Evolutionary conservation across 2,888 invertebrate genomes (phyloP).

Genomic region (Rhagium mordax): DNA sequence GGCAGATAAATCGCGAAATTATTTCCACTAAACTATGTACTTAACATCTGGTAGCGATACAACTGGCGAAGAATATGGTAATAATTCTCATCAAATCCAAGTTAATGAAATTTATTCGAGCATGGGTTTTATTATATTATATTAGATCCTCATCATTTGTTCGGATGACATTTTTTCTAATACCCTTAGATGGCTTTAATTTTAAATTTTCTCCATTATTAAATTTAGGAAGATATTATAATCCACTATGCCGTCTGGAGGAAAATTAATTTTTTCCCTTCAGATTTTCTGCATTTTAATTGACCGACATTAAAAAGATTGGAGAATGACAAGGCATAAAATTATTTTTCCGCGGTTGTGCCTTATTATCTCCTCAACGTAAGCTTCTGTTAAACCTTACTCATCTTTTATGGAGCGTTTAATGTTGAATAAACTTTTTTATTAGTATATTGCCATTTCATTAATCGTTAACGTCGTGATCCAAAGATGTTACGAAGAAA

Average conservation of each 20-base stretch:
- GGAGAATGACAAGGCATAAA: slow-evolving; percentile 13
- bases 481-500: too few species aligned
- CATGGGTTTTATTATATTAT: neutral
- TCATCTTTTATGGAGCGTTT: slow-evolving; percentile 3
- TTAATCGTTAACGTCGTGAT: neutral
- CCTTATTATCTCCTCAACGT: slow-evolving; percentile 3
- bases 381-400: slow-evolving; percentile 1
- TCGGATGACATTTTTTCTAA: neutral
- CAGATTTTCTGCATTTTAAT: slow-evolving; percentile 15
- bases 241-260: neutral
- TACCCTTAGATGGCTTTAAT: neutral
- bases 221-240: slow-evolving; percentile 13
- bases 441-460: neutral
- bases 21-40: too few species aligned
- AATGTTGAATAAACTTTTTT: neutral
- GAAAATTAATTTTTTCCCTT: neutral
- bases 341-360: slow-evolving; percentile 12
- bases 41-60: too few species aligned
- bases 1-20: too few species aligned
- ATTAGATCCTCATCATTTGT: neutral
- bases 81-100: too few species aligned
- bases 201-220: slow-evolving; percentile 14
- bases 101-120: too few species aligned
- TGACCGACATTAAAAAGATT: slow-evolving; percentile 18
- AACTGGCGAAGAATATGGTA: too few species aligned